Percentiles rank a stretch among this genome's conserved stretches.
Conservation (phyloP, 2,888 invertebrate genomes). For the Hymenopus coronatus region DNA sequence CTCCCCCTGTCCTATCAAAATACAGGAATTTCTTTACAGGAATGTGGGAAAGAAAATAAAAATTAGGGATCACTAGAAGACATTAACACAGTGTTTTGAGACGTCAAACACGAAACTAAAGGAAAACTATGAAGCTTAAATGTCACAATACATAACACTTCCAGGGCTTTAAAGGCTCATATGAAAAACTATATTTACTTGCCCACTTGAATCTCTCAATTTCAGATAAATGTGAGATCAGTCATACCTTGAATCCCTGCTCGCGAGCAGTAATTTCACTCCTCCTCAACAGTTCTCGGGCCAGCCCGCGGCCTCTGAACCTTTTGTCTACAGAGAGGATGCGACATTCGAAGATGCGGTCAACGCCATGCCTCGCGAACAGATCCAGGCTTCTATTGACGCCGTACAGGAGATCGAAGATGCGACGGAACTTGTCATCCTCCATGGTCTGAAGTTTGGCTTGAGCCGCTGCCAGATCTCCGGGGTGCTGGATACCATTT, state of each 20-base stretch:
- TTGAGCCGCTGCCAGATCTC: slow-evolving; percentile 67
- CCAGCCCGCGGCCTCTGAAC: slow-evolving; percentile 72
- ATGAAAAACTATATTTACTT: no score
- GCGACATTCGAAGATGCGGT: slow-evolving; percentile 73
- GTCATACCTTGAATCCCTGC: slow-evolving; percentile 64
- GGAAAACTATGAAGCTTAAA: no score
- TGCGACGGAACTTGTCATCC: slow-evolving; percentile 72
- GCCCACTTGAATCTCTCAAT: background rate
- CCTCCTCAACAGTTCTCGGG: slow-evolving; percentile 65
- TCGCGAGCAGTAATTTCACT: slow-evolving; percentile 65
- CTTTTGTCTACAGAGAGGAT: slow-evolving; percentile 73
- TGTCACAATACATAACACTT: no score
- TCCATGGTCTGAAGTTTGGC: slow-evolving; percentile 62
- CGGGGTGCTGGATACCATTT: slow-evolving; percentile 71
- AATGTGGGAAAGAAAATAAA: no score
- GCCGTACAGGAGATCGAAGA: slow-evolving; percentile 72
- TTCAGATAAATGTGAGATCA: background rate
- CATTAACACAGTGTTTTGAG: no score
- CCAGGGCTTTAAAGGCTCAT: no score
- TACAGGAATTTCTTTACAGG: no score
- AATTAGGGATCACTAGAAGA: no score
- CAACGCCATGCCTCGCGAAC: slow-evolving; percentile 63
- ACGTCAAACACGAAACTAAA: no score
- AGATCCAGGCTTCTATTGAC: slow-evolving; percentile 67
- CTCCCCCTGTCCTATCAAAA: no score